A percentile compares a stretch with the other conserved stretches of the same genome.
Conservation (phyloP, 2,888 invertebrate genomes). For the Parasteatoda lunata region DNA sequence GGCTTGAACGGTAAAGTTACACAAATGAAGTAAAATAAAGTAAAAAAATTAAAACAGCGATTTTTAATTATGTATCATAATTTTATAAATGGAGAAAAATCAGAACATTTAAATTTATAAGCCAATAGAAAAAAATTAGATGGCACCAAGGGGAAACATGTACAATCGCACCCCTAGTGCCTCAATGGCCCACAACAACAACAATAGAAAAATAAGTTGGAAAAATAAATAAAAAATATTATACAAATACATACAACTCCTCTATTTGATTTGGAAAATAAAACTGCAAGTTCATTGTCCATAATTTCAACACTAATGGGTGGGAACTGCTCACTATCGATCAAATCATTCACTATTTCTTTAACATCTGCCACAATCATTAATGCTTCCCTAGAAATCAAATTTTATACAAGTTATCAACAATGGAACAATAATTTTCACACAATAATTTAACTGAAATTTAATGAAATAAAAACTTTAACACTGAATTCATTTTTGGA, state of each 20-base stretch:
- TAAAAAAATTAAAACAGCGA: too few relatives aligned
- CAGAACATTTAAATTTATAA: too few relatives aligned
- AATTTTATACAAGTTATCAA: not conserved
- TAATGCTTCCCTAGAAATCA: conserved; percentile 81
- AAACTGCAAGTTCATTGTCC: conserved; percentile 93
- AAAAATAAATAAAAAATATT: not conserved
- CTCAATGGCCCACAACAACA: too few relatives aligned
- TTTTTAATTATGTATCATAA: too few relatives aligned
- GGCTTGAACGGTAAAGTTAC: too few relatives aligned
- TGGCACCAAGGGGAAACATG: too few relatives aligned
- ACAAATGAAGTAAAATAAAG: too few relatives aligned
- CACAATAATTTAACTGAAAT: not conserved
- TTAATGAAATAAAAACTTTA: not conserved
- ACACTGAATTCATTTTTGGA: not conserved
- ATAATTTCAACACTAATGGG: conserved; percentile 89
- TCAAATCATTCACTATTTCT: conserved; percentile 83
- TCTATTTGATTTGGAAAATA: conserved; percentile 92
- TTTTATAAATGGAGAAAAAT: too few relatives aligned
- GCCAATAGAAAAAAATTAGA: too few relatives aligned
- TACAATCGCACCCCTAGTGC: too few relatives aligned
- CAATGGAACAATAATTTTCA: not conserved
- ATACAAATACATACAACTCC: conserved; percentile 78
- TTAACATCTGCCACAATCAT: conserved; percentile 86
- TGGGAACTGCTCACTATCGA: conserved; percentile 88
- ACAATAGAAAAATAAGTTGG: too few relatives aligned